A percentile compares a stretch with the other conserved stretches of the same genome.
Conservation (phyloP, 2,888 invertebrate species). For the Aporophyla lueneburgensis region DNA sequence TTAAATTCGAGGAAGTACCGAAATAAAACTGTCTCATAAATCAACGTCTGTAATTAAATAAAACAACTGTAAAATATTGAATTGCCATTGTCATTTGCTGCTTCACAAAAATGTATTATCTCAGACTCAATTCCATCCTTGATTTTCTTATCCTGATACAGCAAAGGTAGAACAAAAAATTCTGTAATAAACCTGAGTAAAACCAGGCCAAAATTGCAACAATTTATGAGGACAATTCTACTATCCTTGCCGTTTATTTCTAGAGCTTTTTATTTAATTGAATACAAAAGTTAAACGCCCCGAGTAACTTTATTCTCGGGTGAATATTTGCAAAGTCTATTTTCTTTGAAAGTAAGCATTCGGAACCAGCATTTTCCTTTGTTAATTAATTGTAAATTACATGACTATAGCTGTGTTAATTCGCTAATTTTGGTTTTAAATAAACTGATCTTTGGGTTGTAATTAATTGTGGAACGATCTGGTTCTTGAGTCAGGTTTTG, state of each 20-base stretch:
- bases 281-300: slow-evolving; percentile 88
- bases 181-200: slow-evolving; percentile 71
- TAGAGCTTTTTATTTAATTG: slow-evolving; percentile 89
- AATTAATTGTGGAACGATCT: slow-evolving; percentile 57
- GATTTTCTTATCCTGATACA: slow-evolving; percentile 51
- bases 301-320: slow-evolving; percentile 84
- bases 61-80: slow-evolving; percentile 53
- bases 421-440: slow-evolving; percentile 81
- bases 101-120: slow-evolving; percentile 39
- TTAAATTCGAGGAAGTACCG: slow-evolving; percentile 9
- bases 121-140: slow-evolving; percentile 27
- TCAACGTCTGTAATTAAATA: slow-evolving; percentile 33
- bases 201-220: slow-evolving; percentile 77
- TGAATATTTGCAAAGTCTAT: slow-evolving; percentile 88
- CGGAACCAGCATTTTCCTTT: slow-evolving; percentile 86
- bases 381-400: slow-evolving; percentile 90
- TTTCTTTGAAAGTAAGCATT: slow-evolving; percentile 87
- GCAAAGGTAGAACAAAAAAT: slow-evolving; percentile 49
- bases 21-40: slow-evolving; percentile 40
- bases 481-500: slow-evolving; percentile 42
- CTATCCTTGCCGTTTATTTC: slow-evolving; percentile 80
- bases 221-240: slow-evolving; percentile 78
- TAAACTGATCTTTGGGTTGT: slow-evolving; percentile 67
- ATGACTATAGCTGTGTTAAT: slow-evolving; percentile 87
- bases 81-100: slow-evolving; percentile 39